Percentiles rank a stretch among this genome's conserved stretches.
phyloP scores from a whole-genome alignment of 2,113 vertebrate species.

The Brevimyrus niger region DNA sequence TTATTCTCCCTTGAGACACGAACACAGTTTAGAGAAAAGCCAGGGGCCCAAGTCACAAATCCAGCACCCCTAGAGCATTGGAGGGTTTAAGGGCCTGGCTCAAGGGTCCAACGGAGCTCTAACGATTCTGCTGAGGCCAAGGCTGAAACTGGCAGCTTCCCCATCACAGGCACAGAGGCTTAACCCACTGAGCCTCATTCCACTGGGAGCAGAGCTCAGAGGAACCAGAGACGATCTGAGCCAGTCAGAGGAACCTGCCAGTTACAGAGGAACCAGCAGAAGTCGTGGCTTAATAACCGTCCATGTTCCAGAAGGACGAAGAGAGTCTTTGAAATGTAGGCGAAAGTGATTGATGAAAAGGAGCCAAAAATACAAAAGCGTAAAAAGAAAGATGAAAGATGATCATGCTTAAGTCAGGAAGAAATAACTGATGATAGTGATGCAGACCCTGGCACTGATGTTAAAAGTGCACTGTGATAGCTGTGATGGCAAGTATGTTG shows the following conservation, averaged over 20 bases:
- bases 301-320: not conserved
- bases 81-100: not conserved
- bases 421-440: not conserved
- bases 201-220: not conserved
- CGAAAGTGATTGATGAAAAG: not conserved
- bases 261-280: not conserved
- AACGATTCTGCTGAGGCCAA: not conserved
- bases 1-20: not conserved
- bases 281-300: not conserved
- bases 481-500: not conserved
- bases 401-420: not conserved
- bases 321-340: not conserved
- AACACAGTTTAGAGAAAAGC: not conserved
- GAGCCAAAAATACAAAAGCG: not conserved
- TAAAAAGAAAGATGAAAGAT: not conserved
- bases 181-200: not conserved
- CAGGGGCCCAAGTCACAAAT: not conserved
- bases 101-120: not conserved
- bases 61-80: not conserved
- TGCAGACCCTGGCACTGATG: not conserved
- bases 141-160: not conserved
- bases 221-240: not conserved
- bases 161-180: not conserved
- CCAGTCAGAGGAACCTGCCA: not conserved
- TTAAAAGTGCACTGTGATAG: not conserved